phyloP scores from a whole-genome alignment of 2,888 invertebrate species.

The Heliconius hortense region DNA sequence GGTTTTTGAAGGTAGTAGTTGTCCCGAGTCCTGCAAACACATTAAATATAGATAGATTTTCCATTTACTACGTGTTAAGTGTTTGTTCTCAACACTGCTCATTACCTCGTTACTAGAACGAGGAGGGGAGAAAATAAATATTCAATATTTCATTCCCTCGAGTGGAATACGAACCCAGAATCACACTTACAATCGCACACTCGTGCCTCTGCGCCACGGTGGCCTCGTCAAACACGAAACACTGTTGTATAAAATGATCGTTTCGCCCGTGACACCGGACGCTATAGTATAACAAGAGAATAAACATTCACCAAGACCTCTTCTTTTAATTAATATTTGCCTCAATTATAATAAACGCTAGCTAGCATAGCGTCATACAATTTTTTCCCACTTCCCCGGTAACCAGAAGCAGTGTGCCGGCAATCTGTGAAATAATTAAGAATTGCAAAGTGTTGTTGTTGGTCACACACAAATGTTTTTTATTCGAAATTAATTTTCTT shows the following conservation, averaged over 20 bases:
- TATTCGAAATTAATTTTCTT: conserved; percentile 22
- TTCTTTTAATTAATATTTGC: conserved; percentile 42
- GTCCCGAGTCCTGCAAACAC: too few species aligned
- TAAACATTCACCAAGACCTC: conserved; percentile 17
- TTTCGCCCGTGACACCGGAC: background rate
- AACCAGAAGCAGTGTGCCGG: conserved; percentile 3
- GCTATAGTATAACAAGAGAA: background rate
- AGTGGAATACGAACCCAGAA: too few species aligned
- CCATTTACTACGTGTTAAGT: too few species aligned
- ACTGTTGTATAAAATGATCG: background rate
- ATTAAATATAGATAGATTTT: too few species aligned
- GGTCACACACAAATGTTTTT: conserved; percentile 43
- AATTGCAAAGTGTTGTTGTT: conserved; percentile 37
- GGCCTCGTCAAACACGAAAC: background rate
- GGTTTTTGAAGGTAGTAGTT: too few species aligned
- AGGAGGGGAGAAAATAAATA: too few species aligned
- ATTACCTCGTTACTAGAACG: too few species aligned
- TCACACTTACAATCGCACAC: too few species aligned
- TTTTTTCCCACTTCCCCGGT: conserved; percentile 18
- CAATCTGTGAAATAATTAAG: conserved; percentile 35
- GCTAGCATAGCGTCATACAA: conserved; percentile 7
- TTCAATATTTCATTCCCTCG: too few species aligned
- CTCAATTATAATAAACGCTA: conserved; percentile 40
- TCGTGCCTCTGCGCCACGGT: too few species aligned
- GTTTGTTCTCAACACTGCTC: too few species aligned